Evolutionary conservation across 2,888 invertebrate genomes (phyloP), one percentile per base, ranked within the genome.

Genomic region (Caenorhabditis wallacei): DNA sequence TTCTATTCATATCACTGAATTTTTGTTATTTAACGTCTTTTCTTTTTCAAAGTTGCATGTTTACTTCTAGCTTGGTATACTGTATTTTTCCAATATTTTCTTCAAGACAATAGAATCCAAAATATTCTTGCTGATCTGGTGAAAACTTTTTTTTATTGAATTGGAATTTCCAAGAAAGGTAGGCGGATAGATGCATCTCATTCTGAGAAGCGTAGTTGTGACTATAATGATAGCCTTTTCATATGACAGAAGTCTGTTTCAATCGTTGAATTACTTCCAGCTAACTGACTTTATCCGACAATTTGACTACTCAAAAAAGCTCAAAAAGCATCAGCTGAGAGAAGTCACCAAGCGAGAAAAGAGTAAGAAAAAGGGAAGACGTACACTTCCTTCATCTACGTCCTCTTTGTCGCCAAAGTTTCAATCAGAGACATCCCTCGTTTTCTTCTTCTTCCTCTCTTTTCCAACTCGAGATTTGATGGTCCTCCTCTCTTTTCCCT

Each of bases 381-480:
- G 72, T 72, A 64, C 53, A 66, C 74, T 74, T 74, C 74, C 74
- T 64, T 53, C 40, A 51, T 51, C 61, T 68, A 37, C 40, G 43
- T 46, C 69, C 26, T 59, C 59, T 59, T 59, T 46, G 54, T 59
- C 68, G 66, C 68, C 75, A 76, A 76, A 76, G 75, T 76, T 68
- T 76, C 75, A 66, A 76, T 75, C 74, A 75, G 74, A 64, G 57
- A 37, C 54, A 51, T 64, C 64, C 72, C 37, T 24, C 57, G 13
- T 53, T 24, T 30, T 59, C 20, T 22, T 53, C 24, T 37, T 35
- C n/a, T n/a, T 24, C 20, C 16, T 54, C 30, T 30, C 26, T 24
- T 46, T 48, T 35, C 20, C 71, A 71, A 74, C 75, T 76, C 68
- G 53, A 76, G 68, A 68, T 75, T 75, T 75, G 66, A 75, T 76